Evolutionary conservation across 2,888 invertebrate species (phyloP).

Genomic region (Sialis lutaria): DNA sequence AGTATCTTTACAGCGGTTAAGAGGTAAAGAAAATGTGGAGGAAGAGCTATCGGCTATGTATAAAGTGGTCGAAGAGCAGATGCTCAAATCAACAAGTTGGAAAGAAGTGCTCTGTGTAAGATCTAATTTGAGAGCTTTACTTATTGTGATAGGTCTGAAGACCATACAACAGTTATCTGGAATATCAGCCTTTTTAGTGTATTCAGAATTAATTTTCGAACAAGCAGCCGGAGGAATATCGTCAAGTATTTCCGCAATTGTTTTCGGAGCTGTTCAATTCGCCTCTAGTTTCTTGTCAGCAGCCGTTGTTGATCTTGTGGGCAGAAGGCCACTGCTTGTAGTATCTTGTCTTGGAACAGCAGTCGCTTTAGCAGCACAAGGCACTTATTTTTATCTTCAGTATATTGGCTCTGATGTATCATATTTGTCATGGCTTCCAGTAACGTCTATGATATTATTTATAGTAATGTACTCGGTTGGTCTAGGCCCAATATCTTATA

Average conservation of each 20-base stretch:
- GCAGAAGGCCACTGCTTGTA: constrained; percentile 20
- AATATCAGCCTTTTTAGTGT: constrained; percentile 21
- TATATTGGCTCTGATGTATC: constrained; percentile 15
- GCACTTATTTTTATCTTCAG: constrained; percentile 17
- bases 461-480: constrained; percentile 14
- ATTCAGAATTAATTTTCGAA: constrained; percentile 22
- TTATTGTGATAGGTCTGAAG: constrained; percentile 28
- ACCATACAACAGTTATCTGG: constrained; percentile 22
- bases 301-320: constrained; percentile 19
- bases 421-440: constrained; percentile 12
- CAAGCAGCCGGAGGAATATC: constrained; percentile 16
- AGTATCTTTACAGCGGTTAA: constrained; percentile 34
- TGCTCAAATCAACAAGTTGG: constrained; percentile 31
- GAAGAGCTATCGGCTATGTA: constrained; percentile 25
- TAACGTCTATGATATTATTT: constrained; percentile 4
- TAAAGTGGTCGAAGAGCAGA: constrained; percentile 25
- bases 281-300: constrained; percentile 13
- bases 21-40: constrained; percentile 32
- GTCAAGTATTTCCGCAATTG: constrained; percentile 19
- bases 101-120: constrained; percentile 33
- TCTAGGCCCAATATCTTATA: constrained; percentile 22
- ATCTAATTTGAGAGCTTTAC: constrained; percentile 41
- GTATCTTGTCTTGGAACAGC: constrained; percentile 19
- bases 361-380: constrained; percentile 14
- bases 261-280: constrained; percentile 20